phyloP scores from a whole-genome alignment of 64 coral and sea anemone genomes.

The Acropora tenuis region DNA sequence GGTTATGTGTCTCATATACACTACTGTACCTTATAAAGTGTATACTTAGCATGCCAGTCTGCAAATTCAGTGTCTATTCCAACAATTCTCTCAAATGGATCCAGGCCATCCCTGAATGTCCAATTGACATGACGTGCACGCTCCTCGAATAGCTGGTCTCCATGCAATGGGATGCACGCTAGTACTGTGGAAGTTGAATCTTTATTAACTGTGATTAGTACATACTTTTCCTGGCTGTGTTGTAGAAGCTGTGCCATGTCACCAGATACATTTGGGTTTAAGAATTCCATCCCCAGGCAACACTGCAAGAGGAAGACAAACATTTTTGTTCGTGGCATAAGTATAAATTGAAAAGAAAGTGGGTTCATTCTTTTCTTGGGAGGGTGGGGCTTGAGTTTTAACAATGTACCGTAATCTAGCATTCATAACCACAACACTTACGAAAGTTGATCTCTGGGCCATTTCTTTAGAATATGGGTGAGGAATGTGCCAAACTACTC shows the following conservation, averaged over 20 bases:
- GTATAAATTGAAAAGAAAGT: background rate
- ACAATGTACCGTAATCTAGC: too few relatives aligned
- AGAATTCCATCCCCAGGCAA: constrained; percentile 52
- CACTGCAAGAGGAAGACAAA: constrained; percentile 49
- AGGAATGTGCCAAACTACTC: constrained; percentile 57
- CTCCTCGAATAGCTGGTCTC: too few relatives aligned
- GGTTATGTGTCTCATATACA: too few relatives aligned
- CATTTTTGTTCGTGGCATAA: constrained; percentile 25
- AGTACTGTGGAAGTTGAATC: constrained; percentile 36
- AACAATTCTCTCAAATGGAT: too few relatives aligned
- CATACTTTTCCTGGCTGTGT: constrained; percentile 61
- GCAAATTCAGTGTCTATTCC: too few relatives aligned
- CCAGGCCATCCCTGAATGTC: too few relatives aligned
- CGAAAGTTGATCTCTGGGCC: constrained; percentile 48
- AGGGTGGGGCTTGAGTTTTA: too few relatives aligned
- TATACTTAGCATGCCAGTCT: constrained; percentile 69
- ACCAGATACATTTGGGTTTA: constrained; percentile 51
- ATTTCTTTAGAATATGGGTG: constrained; percentile 54
- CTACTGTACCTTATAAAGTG: too few relatives aligned
- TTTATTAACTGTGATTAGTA: constrained; percentile 15
- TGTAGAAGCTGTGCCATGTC: constrained; percentile 68
- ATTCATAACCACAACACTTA: constrained; percentile 27
- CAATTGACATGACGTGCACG: too few relatives aligned
- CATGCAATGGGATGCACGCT: constrained; percentile 54
- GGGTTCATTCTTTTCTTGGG: constrained; percentile 15